Evolutionary conservation across 2,888 invertebrate species (phyloP).

Genomic region (Drosophila histrio): DNA sequence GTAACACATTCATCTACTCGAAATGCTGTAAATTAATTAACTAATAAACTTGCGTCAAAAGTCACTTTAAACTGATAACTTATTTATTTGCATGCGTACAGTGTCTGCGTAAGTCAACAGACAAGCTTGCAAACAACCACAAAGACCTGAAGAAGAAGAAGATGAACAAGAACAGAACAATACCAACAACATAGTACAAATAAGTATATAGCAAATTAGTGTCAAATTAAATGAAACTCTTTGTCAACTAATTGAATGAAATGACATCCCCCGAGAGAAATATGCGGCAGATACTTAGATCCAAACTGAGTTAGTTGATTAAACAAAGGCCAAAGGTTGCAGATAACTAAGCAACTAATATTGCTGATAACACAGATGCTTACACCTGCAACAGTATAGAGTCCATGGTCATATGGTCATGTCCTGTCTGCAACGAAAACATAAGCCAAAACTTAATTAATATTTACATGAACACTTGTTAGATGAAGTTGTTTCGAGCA

Average conservation of each 20-base stretch:
- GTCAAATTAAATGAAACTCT: conserved; percentile 61
- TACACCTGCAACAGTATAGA: conserved; percentile 19
- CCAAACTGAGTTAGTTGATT: conserved; percentile 51
- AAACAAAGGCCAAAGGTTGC: conserved; percentile 49
- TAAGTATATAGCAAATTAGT: conserved; percentile 50
- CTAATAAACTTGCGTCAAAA: background rate
- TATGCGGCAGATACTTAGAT: background rate
- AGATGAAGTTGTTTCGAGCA: background rate
- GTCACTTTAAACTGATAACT: conserved; percentile 4
- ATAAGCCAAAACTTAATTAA: conserved; percentile 74
- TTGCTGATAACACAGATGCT: conserved; percentile 39
- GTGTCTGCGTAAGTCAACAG: conserved; percentile 6
- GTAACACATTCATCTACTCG: background rate
- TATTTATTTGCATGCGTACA: conserved; percentile 7
- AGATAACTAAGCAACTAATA: conserved; percentile 58
- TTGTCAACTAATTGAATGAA: conserved; percentile 66
- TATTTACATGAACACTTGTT: conserved; percentile 70
- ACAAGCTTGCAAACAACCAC: conserved; percentile 10
- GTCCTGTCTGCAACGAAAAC: conserved; percentile 35
- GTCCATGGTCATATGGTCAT: background rate
- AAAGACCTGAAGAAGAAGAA: background rate
- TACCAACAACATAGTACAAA: conserved; percentile 6
- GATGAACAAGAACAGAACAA: background rate
- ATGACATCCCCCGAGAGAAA: conserved; percentile 1
- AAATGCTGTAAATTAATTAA: conserved; percentile 17